These are phyloP conservation scores for Melanogrammus aeglefinus DNA, from an alignment of 2,797 vertebrate genomes.

Conservation along the genomic window DNA sequence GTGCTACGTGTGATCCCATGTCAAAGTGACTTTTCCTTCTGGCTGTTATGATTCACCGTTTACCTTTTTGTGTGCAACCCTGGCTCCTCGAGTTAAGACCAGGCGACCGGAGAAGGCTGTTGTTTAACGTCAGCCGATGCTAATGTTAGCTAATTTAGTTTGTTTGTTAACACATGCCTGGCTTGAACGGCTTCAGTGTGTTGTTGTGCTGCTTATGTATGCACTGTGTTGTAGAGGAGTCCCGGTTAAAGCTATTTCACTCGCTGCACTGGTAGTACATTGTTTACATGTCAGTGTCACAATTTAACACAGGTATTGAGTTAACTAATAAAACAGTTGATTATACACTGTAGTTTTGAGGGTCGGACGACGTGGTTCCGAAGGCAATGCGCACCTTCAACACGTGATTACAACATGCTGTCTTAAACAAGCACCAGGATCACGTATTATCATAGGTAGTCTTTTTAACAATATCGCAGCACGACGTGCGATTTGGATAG, in stretches of 20 bases:
- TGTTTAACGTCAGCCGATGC: slow-evolving; percentile 36
- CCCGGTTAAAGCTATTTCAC: neutral
- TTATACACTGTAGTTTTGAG: neutral
- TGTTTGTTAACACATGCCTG: neutral
- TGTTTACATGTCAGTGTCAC: neutral
- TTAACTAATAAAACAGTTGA: neutral
- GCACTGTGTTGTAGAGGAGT: neutral
- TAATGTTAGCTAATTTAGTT: neutral
- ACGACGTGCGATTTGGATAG: neutral
- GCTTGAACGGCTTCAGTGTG: neutral
- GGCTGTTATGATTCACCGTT: neutral
- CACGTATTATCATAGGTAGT: neutral
- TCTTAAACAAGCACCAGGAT: slow-evolving; percentile 1
- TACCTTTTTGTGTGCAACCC: neutral
- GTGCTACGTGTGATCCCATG: neutral
- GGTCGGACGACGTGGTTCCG: neutral
- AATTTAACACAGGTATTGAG: neutral
- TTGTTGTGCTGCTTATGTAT: neutral
- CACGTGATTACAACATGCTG: neutral
- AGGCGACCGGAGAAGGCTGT: slow-evolving; percentile 23
- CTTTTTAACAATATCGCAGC: neutral
- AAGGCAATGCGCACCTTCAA: neutral
- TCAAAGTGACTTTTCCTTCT: neutral
- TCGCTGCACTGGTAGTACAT: neutral
- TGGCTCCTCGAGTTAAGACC: slow-evolving; percentile 23